Conservation (phyloP, 2,888 invertebrate species). For the Stenurella melanura region DNA sequence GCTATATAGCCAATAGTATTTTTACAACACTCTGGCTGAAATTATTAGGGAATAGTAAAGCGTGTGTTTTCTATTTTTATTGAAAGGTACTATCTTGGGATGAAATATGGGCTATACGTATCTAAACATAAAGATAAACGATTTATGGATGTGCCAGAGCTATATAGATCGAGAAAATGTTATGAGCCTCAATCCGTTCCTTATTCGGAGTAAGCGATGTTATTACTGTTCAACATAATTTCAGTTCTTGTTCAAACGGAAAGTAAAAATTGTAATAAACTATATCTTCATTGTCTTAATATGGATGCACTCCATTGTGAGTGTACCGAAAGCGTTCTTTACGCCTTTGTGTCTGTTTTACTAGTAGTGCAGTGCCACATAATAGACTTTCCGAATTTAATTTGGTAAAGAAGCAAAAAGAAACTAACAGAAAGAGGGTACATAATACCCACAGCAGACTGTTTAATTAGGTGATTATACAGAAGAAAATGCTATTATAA, state of each 20-base stretch:
- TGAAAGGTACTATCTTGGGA: slow-evolving; percentile 43
- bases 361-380: too few species aligned
- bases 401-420: too few species aligned
- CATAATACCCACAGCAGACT: too few species aligned
- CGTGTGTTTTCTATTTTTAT: slow-evolving; percentile 40
- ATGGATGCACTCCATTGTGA: neutral
- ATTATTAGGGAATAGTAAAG: slow-evolving; percentile 34
- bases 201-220: neutral
- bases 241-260: neutral
- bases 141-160: slow-evolving; percentile 44
- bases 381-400: too few species aligned
- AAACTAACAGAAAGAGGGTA: too few species aligned
- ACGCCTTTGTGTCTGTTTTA: neutral
- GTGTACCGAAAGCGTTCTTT: neutral
- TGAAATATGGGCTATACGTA: slow-evolving; percentile 43
- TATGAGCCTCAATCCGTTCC: neutral
- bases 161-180: slow-evolving; percentile 36
- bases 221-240: slow-evolving; percentile 9
- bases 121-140: slow-evolving; percentile 47
- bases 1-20: slow-evolving; percentile 41
- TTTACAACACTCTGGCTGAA: slow-evolving; percentile 28
- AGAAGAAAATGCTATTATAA: too few species aligned
- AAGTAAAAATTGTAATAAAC: neutral
- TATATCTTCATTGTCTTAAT: neutral
- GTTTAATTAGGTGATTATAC: too few species aligned